These are phyloP conservation scores for Syngnathus scovelli DNA, from an alignment of 2,113 vertebrate genomes.

Conservation along the genomic window DNA sequence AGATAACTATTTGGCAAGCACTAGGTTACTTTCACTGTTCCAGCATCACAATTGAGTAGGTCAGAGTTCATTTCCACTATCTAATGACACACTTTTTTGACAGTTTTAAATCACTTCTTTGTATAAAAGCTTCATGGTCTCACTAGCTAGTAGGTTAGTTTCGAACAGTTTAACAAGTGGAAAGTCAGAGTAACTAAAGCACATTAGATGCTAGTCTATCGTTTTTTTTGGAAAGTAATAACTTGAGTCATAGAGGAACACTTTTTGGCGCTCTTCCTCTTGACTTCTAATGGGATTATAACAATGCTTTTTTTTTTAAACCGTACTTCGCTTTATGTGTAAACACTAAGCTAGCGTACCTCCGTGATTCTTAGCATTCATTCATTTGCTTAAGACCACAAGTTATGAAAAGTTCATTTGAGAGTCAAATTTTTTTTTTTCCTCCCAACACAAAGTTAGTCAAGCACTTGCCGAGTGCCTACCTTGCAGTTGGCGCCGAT, in stretches of 20 bases:
- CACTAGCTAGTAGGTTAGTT: not conserved
- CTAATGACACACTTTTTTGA: not conserved
- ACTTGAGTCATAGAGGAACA: not conserved
- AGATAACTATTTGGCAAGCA: not conserved
- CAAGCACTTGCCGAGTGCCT: constrained; percentile 7
- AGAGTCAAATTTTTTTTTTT: no score
- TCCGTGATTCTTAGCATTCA: not conserved
- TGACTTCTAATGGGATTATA: not conserved
- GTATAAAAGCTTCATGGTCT: not conserved
- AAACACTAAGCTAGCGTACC: not conserved
- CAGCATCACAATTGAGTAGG: not conserved
- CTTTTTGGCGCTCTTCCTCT: not conserved
- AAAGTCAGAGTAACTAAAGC: not conserved
- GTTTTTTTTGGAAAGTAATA: no score
- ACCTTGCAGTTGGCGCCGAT: constrained; percentile 89
- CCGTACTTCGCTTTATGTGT: not conserved
- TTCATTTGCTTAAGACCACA: not conserved
- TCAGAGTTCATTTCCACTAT: not conserved
- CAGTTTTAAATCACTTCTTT: not conserved
- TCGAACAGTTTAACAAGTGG: not conserved
- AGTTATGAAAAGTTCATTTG: no score
- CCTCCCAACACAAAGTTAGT: no score
- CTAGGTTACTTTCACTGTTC: not conserved
- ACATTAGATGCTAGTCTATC: no score
- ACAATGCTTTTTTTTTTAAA: not conserved